These are phyloP conservation scores for Saguinus imperator DNA, from an alignment of 2,113 vertebrate species.

Conservation along the genomic window DNA sequence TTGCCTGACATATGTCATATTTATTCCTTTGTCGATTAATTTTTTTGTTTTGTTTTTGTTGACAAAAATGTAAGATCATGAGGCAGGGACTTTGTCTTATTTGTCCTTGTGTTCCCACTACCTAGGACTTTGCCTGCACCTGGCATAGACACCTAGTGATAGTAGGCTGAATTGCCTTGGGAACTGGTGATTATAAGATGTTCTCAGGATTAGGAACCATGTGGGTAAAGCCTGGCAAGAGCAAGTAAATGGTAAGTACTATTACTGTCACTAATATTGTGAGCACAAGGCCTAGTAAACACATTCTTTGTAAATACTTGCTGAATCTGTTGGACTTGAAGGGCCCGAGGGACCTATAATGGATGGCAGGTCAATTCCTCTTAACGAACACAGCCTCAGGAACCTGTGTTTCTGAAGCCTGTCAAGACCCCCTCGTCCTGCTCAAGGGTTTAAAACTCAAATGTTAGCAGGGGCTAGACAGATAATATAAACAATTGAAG, in stretches of 20 bases:
- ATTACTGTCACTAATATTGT: not conserved
- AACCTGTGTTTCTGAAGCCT: not conserved
- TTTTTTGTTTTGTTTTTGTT: not conserved
- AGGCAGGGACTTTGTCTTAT: not conserved
- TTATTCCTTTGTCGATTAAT: not conserved
- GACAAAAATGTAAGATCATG: not conserved
- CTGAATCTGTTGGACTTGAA: not conserved
- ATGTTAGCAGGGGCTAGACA: not conserved
- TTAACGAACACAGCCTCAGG: not conserved
- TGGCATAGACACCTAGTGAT: not conserved
- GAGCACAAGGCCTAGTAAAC: not conserved
- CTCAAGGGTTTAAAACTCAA: not conserved
- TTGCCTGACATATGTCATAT: not conserved
- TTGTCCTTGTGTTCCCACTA: not conserved
- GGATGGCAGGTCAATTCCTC: not conserved
- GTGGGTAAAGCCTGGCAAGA: not conserved
- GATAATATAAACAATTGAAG: not conserved
- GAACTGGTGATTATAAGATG: not conserved
- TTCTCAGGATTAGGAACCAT: not conserved
- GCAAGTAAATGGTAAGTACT: not conserved
- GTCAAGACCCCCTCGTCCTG: not conserved
- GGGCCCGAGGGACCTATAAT: not conserved
- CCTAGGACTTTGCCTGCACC: not conserved
- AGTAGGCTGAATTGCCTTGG: not conserved
- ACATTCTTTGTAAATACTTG: constrained; percentile 17